These are phyloP conservation scores for Lissocephala sabroskyi DNA, from an alignment of 2,888 invertebrate species.

Conservation along the genomic window DNA sequence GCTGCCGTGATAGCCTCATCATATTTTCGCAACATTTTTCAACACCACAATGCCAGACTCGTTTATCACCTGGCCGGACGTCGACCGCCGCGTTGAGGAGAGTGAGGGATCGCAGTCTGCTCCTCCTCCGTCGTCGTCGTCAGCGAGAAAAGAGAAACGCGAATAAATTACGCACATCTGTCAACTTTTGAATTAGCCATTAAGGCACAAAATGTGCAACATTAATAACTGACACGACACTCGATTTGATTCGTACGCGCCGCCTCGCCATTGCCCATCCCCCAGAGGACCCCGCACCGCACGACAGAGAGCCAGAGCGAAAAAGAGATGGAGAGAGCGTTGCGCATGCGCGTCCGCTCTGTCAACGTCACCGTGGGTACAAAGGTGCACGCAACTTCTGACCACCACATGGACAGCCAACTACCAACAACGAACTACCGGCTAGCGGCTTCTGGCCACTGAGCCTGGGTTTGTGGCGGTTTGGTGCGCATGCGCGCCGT, in stretches of 20 bases:
- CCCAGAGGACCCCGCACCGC: slow-evolving; percentile 7
- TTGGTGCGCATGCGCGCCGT: slow-evolving; percentile 40
- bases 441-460: slow-evolving; percentile 16
- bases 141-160: slow-evolving; percentile 39
- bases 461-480: too few relatives aligned
- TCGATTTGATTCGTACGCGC: slow-evolving; percentile 68
- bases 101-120: slow-evolving; percentile 33
- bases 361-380: slow-evolving; percentile 68
- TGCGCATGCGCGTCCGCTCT: slow-evolving; percentile 62
- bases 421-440: slow-evolving; percentile 13
- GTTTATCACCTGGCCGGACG: slow-evolving; percentile 43
- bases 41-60: slow-evolving; percentile 54
- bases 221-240: slow-evolving; percentile 72
- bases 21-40: slow-evolving; percentile 61
- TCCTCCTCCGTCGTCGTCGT: slow-evolving; percentile 11
- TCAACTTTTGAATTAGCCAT: slow-evolving; percentile 73
- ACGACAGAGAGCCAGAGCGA: not conserved
- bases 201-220: slow-evolving; percentile 72
- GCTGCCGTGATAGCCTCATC: slow-evolving; percentile 70
- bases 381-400: slow-evolving; percentile 42
- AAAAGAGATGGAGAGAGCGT: slow-evolving; percentile 15
- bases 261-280: slow-evolving; percentile 23
- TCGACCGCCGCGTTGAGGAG: not conserved
- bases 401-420: slow-evolving; percentile 9
- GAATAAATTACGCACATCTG: slow-evolving; percentile 72